Evolutionary conservation across 2,113 vertebrate genomes (phyloP), one percentile per base, ranked within the genome.

Genomic region (Aviceda subcristata): DNA sequence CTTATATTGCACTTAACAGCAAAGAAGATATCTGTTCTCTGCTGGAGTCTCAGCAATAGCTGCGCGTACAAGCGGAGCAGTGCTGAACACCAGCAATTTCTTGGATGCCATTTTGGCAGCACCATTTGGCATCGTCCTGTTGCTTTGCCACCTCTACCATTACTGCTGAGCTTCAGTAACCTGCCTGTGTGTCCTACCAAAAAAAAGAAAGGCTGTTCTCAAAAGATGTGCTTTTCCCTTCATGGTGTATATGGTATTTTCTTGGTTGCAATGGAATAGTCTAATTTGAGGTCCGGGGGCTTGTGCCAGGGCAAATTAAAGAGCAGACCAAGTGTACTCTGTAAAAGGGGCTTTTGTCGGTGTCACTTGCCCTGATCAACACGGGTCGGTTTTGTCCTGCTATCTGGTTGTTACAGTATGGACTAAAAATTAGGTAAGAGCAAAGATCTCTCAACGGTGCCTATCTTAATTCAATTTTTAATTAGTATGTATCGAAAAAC

Each of bases 1-100:
- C 91, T 89, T 72, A 56, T 89, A 46, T 36, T 63, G 91, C 91
- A 86, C 94, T 97, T 89, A 96, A 73, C 9, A 1, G 77, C 96
- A 26, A 30, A 23, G 88, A 74, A 79, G 69, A 63, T 51, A 60
- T 14, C 84, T 82, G 66, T 19, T 79, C 83, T 39, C 76, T 51
- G 83, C 92, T 85, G 78, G 53, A 91, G 87, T 46, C 59, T 91
- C 32, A 8, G 94, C 88, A 59, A 41, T 9, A 78, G 72, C 80
- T 5, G 0, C 6, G 48, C 3, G 15, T 30, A 30, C 59, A 72
- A 38, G 74, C 9, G 0, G n/a, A 73, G 53, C 0, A 0, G 21
- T 62, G 90, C 72, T 24, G 3, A 56, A 19, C 62, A 18, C 59
- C 32, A 10, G 59, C 8, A 3, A 45, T 62, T 34, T 62, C 90